These are phyloP conservation scores for Drosophila putrida DNA, from an alignment of 2,888 invertebrate genomes.

Conservation along the genomic window DNA sequence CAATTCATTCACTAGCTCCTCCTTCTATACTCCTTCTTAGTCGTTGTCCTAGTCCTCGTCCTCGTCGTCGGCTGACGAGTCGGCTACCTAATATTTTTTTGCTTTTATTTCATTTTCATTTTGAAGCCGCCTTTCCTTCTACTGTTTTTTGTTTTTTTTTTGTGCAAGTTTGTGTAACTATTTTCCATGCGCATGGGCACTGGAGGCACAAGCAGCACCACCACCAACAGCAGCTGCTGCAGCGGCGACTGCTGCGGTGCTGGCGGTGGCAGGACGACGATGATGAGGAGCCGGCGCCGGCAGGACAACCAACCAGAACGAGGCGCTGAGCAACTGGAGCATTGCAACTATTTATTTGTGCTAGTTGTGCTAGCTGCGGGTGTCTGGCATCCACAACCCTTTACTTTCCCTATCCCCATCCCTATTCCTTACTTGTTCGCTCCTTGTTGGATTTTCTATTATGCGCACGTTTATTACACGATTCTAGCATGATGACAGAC, in stretches of 20 bases:
- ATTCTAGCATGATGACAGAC: constrained; percentile 61
- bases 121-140: constrained; percentile 40
- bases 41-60: constrained; percentile 17
- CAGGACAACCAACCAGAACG: constrained; percentile 75
- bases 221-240: constrained; percentile 11
- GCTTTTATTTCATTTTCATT: constrained; percentile 32
- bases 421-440: background rate
- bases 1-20: constrained; percentile 58
- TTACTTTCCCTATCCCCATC: background rate
- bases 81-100: constrained; percentile 56
- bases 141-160: constrained; percentile 37
- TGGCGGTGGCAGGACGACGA: constrained; percentile 15
- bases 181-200: constrained; percentile 81
- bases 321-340: constrained; percentile 72
- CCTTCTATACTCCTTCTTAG: constrained; percentile 30
- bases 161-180: constrained; percentile 75
- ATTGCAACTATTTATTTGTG: constrained; percentile 77
- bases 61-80: constrained; percentile 40
- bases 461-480: constrained; percentile 80
- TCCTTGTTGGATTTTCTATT: constrained; percentile 69
- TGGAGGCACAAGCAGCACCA: constrained; percentile 65
- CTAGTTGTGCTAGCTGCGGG: constrained; percentile 47
- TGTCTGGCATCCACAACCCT: constrained; percentile 31
- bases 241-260: constrained; percentile 16
- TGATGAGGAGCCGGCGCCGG: constrained; percentile 55